Percentiles rank a stretch among this genome's conserved stretches.
These are phyloP conservation scores for Channa maculata DNA, from an alignment of 2,113 vertebrate species.

Conservation along the genomic window DNA sequence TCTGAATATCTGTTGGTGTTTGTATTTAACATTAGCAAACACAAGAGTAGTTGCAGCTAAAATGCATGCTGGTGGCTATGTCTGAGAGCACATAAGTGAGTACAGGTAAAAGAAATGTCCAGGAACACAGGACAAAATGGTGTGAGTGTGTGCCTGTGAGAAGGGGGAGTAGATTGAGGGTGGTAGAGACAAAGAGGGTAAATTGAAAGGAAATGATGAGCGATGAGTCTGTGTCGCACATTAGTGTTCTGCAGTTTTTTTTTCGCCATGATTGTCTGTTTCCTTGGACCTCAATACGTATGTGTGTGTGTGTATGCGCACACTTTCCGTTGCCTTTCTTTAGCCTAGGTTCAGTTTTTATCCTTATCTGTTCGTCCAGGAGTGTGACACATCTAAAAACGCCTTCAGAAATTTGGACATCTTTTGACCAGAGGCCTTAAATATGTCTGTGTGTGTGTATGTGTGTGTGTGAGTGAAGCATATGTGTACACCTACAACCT, in stretches of 20 bases:
- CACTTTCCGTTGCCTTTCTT: too few relatives aligned
- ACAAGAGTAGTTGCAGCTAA: background rate
- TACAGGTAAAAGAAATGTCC: conserved; percentile 30
- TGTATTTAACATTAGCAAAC: conserved; percentile 36
- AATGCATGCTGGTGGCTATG: background rate
- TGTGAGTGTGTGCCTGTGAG: conserved; percentile 28
- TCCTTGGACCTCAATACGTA: conserved; percentile 43
- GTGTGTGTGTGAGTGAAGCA: conserved; percentile 7
- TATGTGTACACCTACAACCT: background rate
- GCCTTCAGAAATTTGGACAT: conserved; percentile 61
- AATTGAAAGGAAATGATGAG: conserved; percentile 83
- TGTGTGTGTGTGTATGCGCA: conserved; percentile 13
- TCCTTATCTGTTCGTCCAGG: conserved; percentile 60
- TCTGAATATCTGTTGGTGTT: conserved; percentile 19
- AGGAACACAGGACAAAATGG: conserved; percentile 22
- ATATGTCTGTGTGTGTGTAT: conserved; percentile 23
- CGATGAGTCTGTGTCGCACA: conserved; percentile 79
- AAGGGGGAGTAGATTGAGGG: conserved; percentile 53
- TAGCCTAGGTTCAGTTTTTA: conserved; percentile 52
- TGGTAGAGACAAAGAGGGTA: conserved; percentile 76
- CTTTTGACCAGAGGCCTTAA: conserved; percentile 54
- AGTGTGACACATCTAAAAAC: conserved; percentile 52
- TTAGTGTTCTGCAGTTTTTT: conserved; percentile 71
- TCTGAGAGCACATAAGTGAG: conserved; percentile 2
- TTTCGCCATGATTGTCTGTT: conserved; percentile 49